These are phyloP conservation scores for Pandemis corylana DNA, from an alignment of 2,888 invertebrate genomes.

Conservation along the genomic window DNA sequence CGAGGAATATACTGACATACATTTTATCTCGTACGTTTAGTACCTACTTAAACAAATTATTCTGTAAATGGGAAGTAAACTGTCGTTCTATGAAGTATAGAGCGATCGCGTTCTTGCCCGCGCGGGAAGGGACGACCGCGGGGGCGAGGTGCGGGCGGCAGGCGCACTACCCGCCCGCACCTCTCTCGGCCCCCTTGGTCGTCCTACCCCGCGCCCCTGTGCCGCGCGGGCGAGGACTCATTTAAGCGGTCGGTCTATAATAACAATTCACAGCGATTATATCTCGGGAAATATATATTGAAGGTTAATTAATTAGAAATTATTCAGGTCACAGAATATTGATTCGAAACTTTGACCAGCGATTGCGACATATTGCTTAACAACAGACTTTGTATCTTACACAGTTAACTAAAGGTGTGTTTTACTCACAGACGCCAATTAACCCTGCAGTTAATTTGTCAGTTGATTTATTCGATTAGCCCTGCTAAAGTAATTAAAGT, in stretches of 20 bases:
- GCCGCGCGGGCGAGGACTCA: too few relatives aligned
- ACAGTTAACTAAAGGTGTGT: neutral
- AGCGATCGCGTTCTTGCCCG: too few relatives aligned
- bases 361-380: constrained; percentile 12
- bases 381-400: constrained; percentile 3
- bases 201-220: too few relatives aligned
- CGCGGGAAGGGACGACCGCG: too few relatives aligned
- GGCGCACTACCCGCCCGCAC: too few relatives aligned
- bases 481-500: constrained; percentile 54
- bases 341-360: constrained; percentile 18
- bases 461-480: constrained; percentile 48
- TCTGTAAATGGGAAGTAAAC: neutral
- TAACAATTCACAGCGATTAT: too few relatives aligned
- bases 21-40: neutral
- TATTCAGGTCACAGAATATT: neutral
- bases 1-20: neutral
- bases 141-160: too few relatives aligned
- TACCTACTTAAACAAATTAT: neutral
- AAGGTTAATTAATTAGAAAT: constrained; percentile 1
- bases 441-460: constrained; percentile 47
- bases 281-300: too few relatives aligned
- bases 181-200: too few relatives aligned
- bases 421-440: constrained; percentile 32
- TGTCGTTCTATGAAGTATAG: neutral
- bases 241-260: too few relatives aligned